These are phyloP conservation scores for Bombus sibiricus DNA, from an alignment of 1,140 invertebrate genomes.

Conservation along the genomic window DNA sequence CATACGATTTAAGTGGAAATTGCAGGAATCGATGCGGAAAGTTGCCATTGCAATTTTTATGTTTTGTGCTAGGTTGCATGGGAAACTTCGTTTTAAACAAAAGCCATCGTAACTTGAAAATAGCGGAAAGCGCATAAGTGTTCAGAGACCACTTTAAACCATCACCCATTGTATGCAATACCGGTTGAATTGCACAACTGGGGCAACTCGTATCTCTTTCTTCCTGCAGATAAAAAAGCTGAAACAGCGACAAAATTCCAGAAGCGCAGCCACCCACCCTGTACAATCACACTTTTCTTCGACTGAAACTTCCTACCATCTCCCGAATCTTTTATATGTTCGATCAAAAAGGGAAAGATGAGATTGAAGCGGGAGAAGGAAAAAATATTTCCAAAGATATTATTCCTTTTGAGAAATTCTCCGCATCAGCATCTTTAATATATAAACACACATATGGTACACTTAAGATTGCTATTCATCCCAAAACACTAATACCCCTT, in stretches of 20 bases:
- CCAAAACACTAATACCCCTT: too few relatives aligned
- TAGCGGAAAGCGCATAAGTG: neutral
- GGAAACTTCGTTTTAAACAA: neutral
- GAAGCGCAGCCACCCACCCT: neutral
- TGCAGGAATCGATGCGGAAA: neutral
- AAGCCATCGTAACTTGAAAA: neutral
- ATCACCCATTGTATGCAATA: neutral
- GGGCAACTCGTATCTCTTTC: neutral
- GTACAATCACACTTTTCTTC: neutral
- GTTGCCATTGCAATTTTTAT: neutral
- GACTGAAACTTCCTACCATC: neutral
- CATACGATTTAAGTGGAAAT: neutral
- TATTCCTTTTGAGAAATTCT: neutral
- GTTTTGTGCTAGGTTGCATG: too few relatives aligned
- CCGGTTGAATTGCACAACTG: slow-evolving; percentile 5
- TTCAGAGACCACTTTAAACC: neutral
- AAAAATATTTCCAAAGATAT: too few relatives aligned
- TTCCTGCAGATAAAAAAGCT: neutral
- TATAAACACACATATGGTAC: too few relatives aligned
- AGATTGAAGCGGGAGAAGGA: neutral
- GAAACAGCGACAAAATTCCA: slow-evolving; percentile 6
- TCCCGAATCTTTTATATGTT: neutral
- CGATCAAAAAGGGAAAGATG: neutral
- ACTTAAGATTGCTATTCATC: too few relatives aligned
- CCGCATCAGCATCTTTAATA: neutral